These are phyloP conservation scores for Myiagra hebetior DNA, from an alignment of 2,113 vertebrate genomes.

Conservation along the genomic window DNA sequence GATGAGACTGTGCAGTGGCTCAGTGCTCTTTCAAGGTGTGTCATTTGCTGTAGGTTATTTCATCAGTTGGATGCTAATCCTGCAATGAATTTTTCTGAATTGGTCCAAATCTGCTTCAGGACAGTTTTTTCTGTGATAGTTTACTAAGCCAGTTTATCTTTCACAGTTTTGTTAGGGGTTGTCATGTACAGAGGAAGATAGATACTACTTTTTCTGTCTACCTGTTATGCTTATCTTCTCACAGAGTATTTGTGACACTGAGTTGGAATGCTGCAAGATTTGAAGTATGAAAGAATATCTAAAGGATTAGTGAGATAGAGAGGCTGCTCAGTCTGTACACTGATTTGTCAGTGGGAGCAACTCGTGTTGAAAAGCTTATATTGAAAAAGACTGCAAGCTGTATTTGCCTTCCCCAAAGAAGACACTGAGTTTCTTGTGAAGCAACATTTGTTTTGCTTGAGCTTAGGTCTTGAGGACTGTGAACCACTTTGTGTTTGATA, in stretches of 20 bases:
- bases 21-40: neutral
- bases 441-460: neutral
- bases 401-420: neutral
- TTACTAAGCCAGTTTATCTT: neutral
- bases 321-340: neutral
- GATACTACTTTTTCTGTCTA: neutral
- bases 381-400: neutral
- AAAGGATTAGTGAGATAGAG: neutral
- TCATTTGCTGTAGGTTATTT: conserved; percentile 24
- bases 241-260: conserved; percentile 1
- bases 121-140: conserved; percentile 49
- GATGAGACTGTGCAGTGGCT: neutral
- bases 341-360: neutral
- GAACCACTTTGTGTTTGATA: neutral
- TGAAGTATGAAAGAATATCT: neutral
- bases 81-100: conserved; percentile 43
- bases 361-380: neutral
- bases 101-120: conserved; percentile 48
- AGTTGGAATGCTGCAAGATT: conserved; percentile 17
- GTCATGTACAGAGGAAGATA: neutral
- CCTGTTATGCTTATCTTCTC: neutral
- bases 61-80: neutral
- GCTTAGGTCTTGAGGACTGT: neutral
- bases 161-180: neutral
- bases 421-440: neutral